Conservation (phyloP, 2,888 invertebrate species). For the Hypolimnas misippus region DNA sequence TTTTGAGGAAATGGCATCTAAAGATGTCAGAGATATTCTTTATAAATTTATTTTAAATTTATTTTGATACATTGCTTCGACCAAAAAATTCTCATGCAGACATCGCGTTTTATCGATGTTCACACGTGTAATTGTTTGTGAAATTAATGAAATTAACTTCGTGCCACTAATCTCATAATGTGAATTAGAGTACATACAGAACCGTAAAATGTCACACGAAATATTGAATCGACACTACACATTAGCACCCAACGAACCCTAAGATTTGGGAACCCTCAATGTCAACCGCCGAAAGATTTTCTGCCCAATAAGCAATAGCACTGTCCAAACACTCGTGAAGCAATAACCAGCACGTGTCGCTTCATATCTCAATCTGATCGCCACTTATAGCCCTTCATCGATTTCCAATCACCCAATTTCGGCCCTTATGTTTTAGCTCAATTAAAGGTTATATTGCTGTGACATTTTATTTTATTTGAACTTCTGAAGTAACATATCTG, state of each 20-base stretch:
- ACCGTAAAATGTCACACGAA: background rate
- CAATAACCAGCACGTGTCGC: conserved; percentile 80
- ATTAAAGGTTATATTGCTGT: conserved; percentile 39
- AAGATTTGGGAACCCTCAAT: conserved; percentile 8
- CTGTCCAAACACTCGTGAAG: conserved; percentile 79
- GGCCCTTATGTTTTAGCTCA: conserved; percentile 12
- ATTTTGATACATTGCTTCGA: too few species aligned
- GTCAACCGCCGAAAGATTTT: conserved; percentile 55
- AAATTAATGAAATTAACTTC: too few species aligned
- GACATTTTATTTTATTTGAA: conserved; percentile 43
- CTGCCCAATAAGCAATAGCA: conserved; percentile 76
- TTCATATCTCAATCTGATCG: conserved; percentile 78
- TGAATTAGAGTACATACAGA: background rate
- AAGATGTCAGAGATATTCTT: too few species aligned
- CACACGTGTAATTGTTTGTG: too few species aligned
- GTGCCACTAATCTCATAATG: too few species aligned
- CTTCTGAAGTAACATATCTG: conserved; percentile 47
- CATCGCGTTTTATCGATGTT: too few species aligned
- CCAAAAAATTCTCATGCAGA: too few species aligned
- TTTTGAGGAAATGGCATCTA: too few species aligned
- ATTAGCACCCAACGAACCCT: background rate
- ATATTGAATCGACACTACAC: background rate
- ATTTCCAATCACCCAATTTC: conserved; percentile 33
- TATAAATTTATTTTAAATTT: too few species aligned
- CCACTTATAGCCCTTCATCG: conserved; percentile 53